A percentile compares a stretch with the other conserved stretches of the same genome.
Conservation (phyloP, 2,797 vertebrate genomes). For the Threskiornis aethiopicus region DNA sequence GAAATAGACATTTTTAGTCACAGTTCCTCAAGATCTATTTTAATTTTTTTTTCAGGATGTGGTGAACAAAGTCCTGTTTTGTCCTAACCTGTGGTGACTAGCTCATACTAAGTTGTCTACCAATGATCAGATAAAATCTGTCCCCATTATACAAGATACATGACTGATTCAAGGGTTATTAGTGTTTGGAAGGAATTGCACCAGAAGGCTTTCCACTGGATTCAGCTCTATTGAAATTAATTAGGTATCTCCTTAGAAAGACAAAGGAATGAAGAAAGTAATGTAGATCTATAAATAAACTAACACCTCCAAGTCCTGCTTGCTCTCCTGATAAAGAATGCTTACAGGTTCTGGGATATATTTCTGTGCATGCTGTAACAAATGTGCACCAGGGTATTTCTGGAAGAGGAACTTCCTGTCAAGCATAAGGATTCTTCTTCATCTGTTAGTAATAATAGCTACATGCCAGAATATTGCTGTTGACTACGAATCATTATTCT, state of each 20-base stretch:
- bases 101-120: not conserved
- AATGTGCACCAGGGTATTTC: not conserved
- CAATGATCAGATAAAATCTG: not conserved
- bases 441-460: not conserved
- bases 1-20: not conserved
- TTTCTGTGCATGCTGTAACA: not conserved
- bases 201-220: not conserved
- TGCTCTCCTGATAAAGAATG: not conserved
- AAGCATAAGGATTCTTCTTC: not conserved
- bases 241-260: not conserved
- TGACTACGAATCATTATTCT: not conserved
- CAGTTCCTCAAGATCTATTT: not conserved
- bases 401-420: not conserved
- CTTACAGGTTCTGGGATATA: not conserved
- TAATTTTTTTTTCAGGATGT: not conserved
- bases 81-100: not conserved
- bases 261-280: not conserved
- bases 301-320: not conserved
- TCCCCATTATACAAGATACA: not conserved
- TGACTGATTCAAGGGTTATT: not conserved
- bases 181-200: not conserved
- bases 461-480: not conserved
- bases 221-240: not conserved
- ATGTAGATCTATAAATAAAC: not conserved
- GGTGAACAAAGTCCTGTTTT: not conserved